Evolutionary conservation across 2,888 invertebrate species (phyloP).

Genomic region (Syrphus vitripennis): DNA sequence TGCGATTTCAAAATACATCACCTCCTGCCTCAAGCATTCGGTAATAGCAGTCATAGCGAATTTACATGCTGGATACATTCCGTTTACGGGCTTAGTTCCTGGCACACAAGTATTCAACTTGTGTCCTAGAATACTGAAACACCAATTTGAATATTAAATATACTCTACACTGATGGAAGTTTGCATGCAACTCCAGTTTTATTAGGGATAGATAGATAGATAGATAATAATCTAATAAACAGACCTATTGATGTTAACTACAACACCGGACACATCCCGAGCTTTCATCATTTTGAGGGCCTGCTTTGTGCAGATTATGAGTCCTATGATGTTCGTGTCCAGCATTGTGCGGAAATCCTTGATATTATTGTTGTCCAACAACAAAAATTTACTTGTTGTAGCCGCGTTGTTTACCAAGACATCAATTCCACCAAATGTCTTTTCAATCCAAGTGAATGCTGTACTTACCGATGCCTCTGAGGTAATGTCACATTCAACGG

Average conservation of each 20-base stretch:
- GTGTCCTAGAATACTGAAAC: conserved; percentile 74
- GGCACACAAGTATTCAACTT: conserved; percentile 75
- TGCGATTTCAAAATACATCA: conserved; percentile 75
- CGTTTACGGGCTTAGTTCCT: conserved; percentile 75
- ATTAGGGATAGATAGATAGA: too few species aligned
- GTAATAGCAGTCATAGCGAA: conserved; percentile 78
- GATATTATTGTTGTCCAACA: conserved; percentile 75
- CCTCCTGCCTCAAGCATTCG: conserved; percentile 78
- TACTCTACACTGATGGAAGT: too few species aligned
- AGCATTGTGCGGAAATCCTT: conserved; percentile 79
- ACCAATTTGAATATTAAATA: conserved; percentile 53
- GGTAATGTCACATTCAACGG: conserved; percentile 75
- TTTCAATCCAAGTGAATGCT: conserved; percentile 75
- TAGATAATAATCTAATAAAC: conserved; percentile 30
- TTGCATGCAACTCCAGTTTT: too few species aligned
- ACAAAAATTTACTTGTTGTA: conserved; percentile 72
- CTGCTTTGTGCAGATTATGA: conserved; percentile 82
- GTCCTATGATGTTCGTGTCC: conserved; percentile 82
- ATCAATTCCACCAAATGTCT: conserved; percentile 75
- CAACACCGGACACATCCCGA: conserved; percentile 80
- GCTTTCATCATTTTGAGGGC: conserved; percentile 82
- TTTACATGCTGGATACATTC: conserved; percentile 75
- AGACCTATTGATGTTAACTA: conserved; percentile 75
- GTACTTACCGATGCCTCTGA: conserved; percentile 73
- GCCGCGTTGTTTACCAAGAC: conserved; percentile 74